Evolutionary conservation across 2,113 vertebrate species (phyloP), one percentile per base, ranked within the genome.

Genomic region (Strigops habroptila): DNA sequence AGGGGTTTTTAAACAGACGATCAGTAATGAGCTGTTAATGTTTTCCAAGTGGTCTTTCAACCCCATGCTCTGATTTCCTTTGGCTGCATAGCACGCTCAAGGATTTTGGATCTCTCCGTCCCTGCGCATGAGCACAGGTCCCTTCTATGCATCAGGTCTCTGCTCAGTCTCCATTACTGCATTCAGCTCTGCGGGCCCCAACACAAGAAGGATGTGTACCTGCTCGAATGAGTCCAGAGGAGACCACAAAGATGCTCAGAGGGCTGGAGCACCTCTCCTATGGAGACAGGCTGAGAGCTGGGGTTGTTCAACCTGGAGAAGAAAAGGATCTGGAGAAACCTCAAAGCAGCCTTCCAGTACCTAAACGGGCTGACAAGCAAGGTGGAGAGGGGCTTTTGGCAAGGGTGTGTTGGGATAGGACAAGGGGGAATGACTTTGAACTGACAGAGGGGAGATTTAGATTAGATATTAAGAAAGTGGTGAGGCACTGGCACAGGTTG

Each of bases 1-100:
- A 60, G 73, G 51, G 1, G 4, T 67, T 93, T 96, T 96, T 88
- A 96, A 96, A 96, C 93, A 96, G 93, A 96, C 6, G 13, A 81
- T 88, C 83, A 83, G 91, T 93, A 96, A 95, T n/a, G 95, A 96
- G 88, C 94, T 96, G 93, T 71, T 97, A 97, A 96, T 93, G 95
- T 71, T 93, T 96, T 94, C 95, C 88, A 95, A 93, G 91, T 1
- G 11, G 27, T 48, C 82, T 88, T 71, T 86, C 90, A 90, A 9
- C 71, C 51, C 48, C 24, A 0, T 27, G 85, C 88, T 81, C 79
- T 37, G 86, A 82, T 79, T 94, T 79, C 70, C 44, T 69, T 74
- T 0, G 25, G 31, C 80, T 75, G 63, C 4, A 0, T 1, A 0
- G 74, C 4, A 2, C 0, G 0, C 53, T 86, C 0, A 1, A n/a